Base-by-base conservation (phyloP, 2,113 vertebrate species). In the Pituophis catenifer region DNA sequence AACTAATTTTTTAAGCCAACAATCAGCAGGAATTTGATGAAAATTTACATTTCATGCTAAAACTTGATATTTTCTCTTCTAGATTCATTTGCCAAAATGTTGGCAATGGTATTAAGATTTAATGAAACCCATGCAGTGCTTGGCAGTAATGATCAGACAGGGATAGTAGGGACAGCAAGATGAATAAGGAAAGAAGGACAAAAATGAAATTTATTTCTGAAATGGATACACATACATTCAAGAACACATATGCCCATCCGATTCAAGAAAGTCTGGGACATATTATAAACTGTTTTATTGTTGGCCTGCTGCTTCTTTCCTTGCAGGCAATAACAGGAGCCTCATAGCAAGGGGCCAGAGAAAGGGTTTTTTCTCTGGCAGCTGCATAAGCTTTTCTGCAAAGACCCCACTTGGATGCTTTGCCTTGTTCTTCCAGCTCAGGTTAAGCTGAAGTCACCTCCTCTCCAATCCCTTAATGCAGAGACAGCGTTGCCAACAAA, bases 401-500 rank as follows among this genome's bases (percentile, higher is more conserved):
- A 94, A 96, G 57, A 65, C 94, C 93, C 93, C 94, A 90, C 95
- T 95, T 95, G 91, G 92, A 95, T 95, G 93, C 87, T 90, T 92
- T 96, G 90, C 94, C 91, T 96, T 95, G 57, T 50, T 95, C 90
- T 89, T 94, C 92, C 92, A 50, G 93, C 95, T 96, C 89, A 88
- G 94, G 93, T 95, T 95, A 96, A 94, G 92, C 52, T 96, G 93
- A 94, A 96, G 96, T 96, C 95, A 95, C 95, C 95, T 96, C 96
- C 93, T 94, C 93, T 59, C 53, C 70, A 38, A 90, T 94, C 96
- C 91, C 95, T 55, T 10, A 19, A 59, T 21, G 75, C 33, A 3
- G 86, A 92, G 0, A 0, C 55, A 92, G 89, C 81, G 81, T 59
- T 92, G 59, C 81, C 88, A 57, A 90, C 58, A 95, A 91, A 94